Evolutionary conservation across 2,113 vertebrate species (phyloP), one percentile per base, ranked within the genome.

Genomic region (Trogon melanurus): DNA sequence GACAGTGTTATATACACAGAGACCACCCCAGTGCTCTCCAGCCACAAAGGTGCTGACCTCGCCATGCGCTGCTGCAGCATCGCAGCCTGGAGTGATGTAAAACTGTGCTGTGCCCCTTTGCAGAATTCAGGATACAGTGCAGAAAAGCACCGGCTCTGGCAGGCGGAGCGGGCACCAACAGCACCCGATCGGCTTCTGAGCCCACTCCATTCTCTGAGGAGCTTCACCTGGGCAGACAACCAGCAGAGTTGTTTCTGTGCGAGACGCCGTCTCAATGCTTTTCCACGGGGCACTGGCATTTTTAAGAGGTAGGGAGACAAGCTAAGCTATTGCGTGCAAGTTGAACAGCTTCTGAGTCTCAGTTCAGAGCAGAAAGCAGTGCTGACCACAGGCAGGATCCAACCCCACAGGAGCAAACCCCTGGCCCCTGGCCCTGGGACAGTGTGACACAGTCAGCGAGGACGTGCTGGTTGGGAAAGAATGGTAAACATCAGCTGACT

Each of bases 1-100:
- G 22, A 30, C 30, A 67, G 65, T 25, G 66, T 27, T 20, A 13
- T 3, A 13, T 5, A 16, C 0, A 44, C 12, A 74, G n/a, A 80
- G 91, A 41, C 34, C 73, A 47, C 5, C 16, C n/a, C 73, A 10
- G 61, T 1, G 29, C 78, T 56, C 45, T 8, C 21, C 3, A 3
- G 70, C 30, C 2, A 0, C 6, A 18, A 11, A 16, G 51, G 41
- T 14, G 61, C 61, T 0, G 0, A 41, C 20, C 0, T 1, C 1
- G 15, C 21, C 2, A 0, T 1, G 1, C 6, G 3, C 2, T 3
- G 47, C 62, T 9, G 87, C 34, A 20, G 72, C 64, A 26, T 45
- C 0, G 21, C 0, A 1, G 75, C 44, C 26, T 29, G 36, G 20
- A 10, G 66, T 4, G 11, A 48, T 1, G 18, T 1, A 9, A 17